Evolutionary conservation across 2,113 vertebrate genomes (phyloP).

Genomic region (Daboia siamensis): DNA sequence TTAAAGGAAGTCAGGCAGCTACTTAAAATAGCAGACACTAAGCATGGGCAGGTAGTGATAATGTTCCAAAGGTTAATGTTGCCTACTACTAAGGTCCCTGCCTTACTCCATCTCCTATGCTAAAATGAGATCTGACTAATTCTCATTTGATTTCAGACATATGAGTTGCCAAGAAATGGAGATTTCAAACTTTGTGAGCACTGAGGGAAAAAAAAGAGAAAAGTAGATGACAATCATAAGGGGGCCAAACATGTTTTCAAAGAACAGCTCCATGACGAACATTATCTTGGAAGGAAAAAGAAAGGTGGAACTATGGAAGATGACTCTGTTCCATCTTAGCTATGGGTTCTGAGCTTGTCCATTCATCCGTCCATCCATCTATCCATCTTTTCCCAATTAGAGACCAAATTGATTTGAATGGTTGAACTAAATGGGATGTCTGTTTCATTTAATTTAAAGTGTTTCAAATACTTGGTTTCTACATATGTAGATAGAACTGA

Average conservation of each 20-base stretch:
- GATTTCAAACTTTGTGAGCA: background rate
- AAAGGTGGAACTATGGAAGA: too few relatives aligned
- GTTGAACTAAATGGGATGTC: background rate
- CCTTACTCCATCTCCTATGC: background rate
- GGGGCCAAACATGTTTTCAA: background rate
- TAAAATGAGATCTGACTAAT: background rate
- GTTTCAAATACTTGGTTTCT: background rate
- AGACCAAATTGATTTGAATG: background rate
- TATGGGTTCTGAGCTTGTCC: background rate
- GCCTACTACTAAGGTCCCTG: background rate
- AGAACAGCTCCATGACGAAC: background rate
- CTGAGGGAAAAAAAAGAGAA: background rate
- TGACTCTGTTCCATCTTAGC: background rate
- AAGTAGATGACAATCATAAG: background rate
- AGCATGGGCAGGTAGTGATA: background rate
- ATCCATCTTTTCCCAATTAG: background rate
- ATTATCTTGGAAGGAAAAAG: background rate
- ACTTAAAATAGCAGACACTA: background rate
- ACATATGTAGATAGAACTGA: background rate
- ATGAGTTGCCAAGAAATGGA: background rate
- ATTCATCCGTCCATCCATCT: too few relatives aligned
- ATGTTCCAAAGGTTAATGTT: background rate
- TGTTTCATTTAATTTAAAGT: background rate
- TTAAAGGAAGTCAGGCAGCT: background rate
- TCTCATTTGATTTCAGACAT: background rate